phyloP scores from a whole-genome alignment of 1,140 invertebrate genomes.

The Delia radicum region DNA sequence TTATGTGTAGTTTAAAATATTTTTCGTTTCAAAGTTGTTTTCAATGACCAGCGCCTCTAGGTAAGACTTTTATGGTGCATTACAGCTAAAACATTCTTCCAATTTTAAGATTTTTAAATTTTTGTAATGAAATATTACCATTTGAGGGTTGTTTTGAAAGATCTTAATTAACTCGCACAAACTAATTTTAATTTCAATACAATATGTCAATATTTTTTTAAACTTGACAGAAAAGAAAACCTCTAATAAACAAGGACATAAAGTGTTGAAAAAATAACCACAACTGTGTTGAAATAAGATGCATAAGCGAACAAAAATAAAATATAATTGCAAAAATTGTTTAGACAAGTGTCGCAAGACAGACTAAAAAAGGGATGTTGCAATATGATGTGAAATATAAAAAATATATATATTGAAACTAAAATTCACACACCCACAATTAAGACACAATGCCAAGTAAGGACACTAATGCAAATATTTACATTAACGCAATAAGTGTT shows the following conservation, averaged over 20 bases:
- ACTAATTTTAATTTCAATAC: background rate
- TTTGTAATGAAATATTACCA: no score
- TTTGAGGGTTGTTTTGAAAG: background rate
- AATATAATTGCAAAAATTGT: background rate
- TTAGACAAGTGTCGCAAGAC: background rate
- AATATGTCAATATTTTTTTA: background rate
- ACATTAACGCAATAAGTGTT: background rate
- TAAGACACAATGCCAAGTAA: background rate
- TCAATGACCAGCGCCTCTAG: no score
- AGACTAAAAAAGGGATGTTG: background rate
- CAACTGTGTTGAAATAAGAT: background rate
- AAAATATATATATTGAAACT: no score
- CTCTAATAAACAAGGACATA: background rate
- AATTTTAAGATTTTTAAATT: no score
- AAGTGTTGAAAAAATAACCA: background rate
- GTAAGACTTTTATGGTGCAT: no score
- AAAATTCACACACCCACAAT: background rate
- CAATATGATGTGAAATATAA: background rate
- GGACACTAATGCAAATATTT: constrained; percentile 1
- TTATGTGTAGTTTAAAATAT: no score
- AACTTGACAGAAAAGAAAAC: background rate
- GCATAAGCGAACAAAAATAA: background rate
- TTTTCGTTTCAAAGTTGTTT: no score
- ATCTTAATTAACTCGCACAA: background rate
- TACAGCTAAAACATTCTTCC: no score